A percentile compares a stretch with the other conserved stretches of the same genome.
Evolutionary conservation across 1,140 invertebrate genomes (phyloP).

Genomic region (Drosophila subpulchrella): DNA sequence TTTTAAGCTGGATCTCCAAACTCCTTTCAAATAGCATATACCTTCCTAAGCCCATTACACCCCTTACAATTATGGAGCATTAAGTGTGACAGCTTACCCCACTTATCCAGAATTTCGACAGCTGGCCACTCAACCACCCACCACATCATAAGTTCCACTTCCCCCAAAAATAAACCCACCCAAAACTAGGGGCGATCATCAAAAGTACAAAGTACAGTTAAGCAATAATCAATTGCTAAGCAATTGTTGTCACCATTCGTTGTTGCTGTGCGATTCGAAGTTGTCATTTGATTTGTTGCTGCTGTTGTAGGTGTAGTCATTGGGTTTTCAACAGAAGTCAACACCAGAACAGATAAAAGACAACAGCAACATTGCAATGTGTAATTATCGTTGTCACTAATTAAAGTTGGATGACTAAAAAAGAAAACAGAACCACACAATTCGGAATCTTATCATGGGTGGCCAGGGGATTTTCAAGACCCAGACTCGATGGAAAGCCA

Average conservation of each 20-base stretch:
- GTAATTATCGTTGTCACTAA: slow-evolving; percentile 83
- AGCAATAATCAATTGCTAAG: slow-evolving; percentile 77
- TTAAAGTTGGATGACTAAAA: slow-evolving; percentile 63
- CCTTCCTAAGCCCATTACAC: background rate
- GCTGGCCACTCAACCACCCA: slow-evolving; percentile 25
- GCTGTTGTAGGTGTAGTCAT: slow-evolving; percentile 55
- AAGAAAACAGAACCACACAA: slow-evolving; percentile 13
- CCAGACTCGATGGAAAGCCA: slow-evolving; percentile 9
- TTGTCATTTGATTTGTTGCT: slow-evolving; percentile 54
- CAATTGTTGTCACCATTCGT: slow-evolving; percentile 58
- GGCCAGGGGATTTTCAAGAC: slow-evolving; percentile 43
- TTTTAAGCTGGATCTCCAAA: background rate
- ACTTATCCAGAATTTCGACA: slow-evolving; percentile 35
- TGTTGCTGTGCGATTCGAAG: slow-evolving; percentile 39
- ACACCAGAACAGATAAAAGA: slow-evolving; percentile 68
- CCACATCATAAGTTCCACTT: background rate
- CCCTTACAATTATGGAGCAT: slow-evolving; percentile 37
- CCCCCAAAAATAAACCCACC: background rate
- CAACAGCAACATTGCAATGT: slow-evolving; percentile 53
- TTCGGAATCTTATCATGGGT: slow-evolving; percentile 30
- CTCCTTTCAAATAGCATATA: background rate
- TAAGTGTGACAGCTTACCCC: slow-evolving; percentile 46
- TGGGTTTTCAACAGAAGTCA: slow-evolving; percentile 75
- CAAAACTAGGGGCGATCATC: slow-evolving; percentile 52
- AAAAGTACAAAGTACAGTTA: slow-evolving; percentile 75